Conservation (phyloP, 1,140 invertebrate genomes). For the Drosophila nebulosa region DNA sequence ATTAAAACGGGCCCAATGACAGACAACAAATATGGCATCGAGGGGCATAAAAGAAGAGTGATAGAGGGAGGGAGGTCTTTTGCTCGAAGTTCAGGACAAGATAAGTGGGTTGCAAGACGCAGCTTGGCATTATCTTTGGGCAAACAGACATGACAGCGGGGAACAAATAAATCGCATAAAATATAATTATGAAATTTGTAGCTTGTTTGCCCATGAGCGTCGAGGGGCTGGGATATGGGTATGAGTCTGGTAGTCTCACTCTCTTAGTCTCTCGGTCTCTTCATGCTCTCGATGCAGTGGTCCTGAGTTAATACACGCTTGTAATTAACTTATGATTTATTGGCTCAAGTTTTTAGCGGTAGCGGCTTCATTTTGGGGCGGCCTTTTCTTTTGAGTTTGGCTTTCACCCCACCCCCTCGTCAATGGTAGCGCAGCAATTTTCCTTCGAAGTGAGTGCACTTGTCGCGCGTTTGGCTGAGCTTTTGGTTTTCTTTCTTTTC, state of each 20-base stretch:
- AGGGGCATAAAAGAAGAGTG: background rate
- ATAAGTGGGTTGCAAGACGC: constrained; percentile 35
- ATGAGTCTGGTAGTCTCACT: too few species aligned
- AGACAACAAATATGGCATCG: constrained; percentile 37
- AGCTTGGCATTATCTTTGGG: constrained; percentile 65
- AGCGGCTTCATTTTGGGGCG: constrained; percentile 59
- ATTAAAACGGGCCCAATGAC: constrained; percentile 66
- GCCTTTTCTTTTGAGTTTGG: constrained; percentile 15
- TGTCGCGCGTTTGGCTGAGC: background rate
- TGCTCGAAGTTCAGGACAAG: background rate
- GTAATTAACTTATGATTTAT: constrained; percentile 81
- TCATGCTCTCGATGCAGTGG: constrained; percentile 41
- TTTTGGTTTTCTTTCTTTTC: constrained; percentile 23
- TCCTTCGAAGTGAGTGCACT: background rate
- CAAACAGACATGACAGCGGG: constrained; percentile 77
- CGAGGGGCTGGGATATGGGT: background rate
- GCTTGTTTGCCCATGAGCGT: constrained; percentile 19
- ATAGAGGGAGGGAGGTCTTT: background rate
- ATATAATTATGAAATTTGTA: constrained; percentile 80
- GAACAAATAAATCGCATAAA: constrained; percentile 78
- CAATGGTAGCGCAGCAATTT: too few species aligned
- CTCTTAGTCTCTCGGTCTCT: background rate
- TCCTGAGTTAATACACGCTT: constrained; percentile 73
- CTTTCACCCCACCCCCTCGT: background rate
- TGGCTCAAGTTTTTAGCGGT: constrained; percentile 66